Conservation (phyloP, 2,797 vertebrate species). For the Amblyraja radiata region DNA sequence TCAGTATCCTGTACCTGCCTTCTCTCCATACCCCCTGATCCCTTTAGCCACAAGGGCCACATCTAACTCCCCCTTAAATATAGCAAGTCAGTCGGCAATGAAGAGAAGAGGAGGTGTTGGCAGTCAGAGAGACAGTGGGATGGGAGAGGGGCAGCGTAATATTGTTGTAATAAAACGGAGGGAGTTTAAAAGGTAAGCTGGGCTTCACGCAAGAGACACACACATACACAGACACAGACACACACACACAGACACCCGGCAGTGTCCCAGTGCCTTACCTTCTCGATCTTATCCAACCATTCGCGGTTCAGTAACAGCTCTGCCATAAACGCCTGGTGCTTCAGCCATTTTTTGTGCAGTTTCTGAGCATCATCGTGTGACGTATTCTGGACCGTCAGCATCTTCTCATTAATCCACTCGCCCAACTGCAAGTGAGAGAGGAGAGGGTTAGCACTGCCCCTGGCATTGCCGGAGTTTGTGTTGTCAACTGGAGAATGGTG, state of each 20-base stretch:
- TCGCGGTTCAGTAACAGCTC: constrained; percentile 84
- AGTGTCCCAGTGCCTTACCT: constrained; percentile 55
- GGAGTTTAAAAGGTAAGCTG: no score
- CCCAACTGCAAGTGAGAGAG: constrained; percentile 56
- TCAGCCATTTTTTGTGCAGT: constrained; percentile 82
- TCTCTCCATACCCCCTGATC: no score
- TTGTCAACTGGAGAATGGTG: background rate
- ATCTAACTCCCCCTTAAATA: no score
- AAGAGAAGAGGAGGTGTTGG: no score
- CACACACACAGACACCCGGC: background rate
- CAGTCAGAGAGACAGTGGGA: no score
- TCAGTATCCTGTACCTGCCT: no score
- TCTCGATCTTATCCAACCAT: constrained; percentile 85
- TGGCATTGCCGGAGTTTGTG: background rate
- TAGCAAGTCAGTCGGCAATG: no score
- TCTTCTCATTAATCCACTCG: constrained; percentile 74
- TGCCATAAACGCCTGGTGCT: constrained; percentile 85
- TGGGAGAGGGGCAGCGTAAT: no score
- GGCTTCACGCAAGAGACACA: no score
- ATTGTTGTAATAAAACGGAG: no score
- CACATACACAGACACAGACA: no score
- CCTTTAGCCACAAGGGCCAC: no score
- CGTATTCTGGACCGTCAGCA: constrained; percentile 77
- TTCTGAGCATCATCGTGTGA: constrained; percentile 73
- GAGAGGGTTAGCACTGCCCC: constrained; percentile 28